Conservation (phyloP, 1,140 invertebrate genomes). For the Pogonomyrmex barbatus region DNA sequence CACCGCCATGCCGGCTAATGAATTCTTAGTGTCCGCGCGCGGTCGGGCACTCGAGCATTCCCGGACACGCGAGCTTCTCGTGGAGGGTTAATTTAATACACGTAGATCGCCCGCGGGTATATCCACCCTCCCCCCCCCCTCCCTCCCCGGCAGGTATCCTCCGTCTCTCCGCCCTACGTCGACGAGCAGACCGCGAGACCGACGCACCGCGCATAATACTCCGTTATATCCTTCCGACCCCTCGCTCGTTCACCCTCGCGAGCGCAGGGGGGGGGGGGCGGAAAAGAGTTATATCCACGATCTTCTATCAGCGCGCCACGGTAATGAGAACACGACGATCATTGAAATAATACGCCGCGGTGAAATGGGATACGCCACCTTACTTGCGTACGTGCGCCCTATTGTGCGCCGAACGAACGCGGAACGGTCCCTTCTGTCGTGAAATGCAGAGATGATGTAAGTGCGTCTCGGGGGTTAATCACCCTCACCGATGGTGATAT, state of each 20-base stretch:
- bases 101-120: conserved; percentile 81
- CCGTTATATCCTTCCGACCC: conserved; percentile 73
- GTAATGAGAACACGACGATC: conserved; percentile 76
- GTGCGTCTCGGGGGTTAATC: background rate
- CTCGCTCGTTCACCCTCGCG: conserved; percentile 35
- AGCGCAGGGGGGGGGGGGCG: conserved; percentile 17
- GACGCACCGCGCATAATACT: conserved; percentile 69
- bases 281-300: conserved; percentile 63
- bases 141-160: conserved; percentile 78
- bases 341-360: conserved; percentile 76
- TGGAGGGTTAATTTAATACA: conserved; percentile 83
- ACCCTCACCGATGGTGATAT: background rate
- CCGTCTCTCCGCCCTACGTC: conserved; percentile 54
- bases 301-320: conserved; percentile 57
- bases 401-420: background rate
- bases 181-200: conserved; percentile 61
- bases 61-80: conserved; percentile 61
- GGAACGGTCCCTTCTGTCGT: conserved; percentile 1
- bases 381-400: conserved; percentile 59
- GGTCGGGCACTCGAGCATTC: conserved; percentile 34
- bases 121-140: too few relatives aligned
- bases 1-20: conserved; percentile 60
- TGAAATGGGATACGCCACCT: conserved; percentile 74
- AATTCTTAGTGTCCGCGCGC: conserved; percentile 65
- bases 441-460: conserved; percentile 31